Conservation (phyloP, 1,140 invertebrate species). For the Ooceraea biroi region DNA sequence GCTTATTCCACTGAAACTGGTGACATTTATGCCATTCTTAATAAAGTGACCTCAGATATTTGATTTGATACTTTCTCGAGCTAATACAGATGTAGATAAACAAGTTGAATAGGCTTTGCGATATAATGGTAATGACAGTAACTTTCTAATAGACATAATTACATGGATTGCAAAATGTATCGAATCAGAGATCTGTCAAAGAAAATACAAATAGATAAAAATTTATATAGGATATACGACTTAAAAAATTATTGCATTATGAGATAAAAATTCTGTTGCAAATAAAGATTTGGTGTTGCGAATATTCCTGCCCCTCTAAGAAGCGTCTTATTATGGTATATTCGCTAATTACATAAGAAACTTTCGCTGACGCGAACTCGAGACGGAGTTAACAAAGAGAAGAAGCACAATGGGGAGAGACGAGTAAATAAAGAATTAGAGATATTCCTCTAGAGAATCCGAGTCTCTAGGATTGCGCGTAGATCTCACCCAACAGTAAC, state of each 20-base stretch:
- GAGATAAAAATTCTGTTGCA: background rate
- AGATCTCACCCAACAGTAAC: background rate
- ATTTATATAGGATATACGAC: slow-evolving; percentile 1
- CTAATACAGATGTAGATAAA: slow-evolving; percentile 12
- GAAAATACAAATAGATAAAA: background rate
- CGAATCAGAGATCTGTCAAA: background rate
- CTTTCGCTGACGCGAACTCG: background rate
- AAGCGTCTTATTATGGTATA: slow-evolving; percentile 5
- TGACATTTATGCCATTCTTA: background rate
- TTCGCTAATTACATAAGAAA: slow-evolving; percentile 43
- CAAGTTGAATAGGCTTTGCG: background rate
- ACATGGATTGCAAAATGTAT: background rate
- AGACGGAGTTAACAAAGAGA: background rate
- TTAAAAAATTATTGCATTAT: background rate
- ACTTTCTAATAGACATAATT: no score
- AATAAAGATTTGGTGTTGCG: no score
- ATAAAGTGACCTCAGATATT: background rate
- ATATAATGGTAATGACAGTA: background rate
- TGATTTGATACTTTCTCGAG: background rate
- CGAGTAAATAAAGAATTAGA: background rate
- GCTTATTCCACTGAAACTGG: background rate
- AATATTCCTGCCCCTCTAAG: background rate
- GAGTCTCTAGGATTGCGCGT: background rate
- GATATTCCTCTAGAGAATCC: background rate
- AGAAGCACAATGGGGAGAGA: background rate